phyloP scores from a whole-genome alignment of 2,797 vertebrate species.

The Ataeniobius toweri region DNA sequence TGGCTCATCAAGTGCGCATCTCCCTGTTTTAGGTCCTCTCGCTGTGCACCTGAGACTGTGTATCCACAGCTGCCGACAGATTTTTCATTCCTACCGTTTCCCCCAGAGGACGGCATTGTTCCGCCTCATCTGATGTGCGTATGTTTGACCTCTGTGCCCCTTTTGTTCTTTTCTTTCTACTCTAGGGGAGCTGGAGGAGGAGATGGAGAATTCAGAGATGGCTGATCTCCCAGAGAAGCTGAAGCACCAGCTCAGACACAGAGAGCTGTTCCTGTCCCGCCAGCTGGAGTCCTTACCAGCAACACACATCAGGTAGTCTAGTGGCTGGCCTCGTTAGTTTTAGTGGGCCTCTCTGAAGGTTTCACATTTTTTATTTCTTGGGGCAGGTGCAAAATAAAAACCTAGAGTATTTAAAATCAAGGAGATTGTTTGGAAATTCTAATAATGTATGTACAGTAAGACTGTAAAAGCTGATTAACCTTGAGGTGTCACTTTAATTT shows the following conservation, averaged over 20 bases:
- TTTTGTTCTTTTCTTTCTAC: background rate
- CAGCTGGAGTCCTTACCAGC: constrained; percentile 96
- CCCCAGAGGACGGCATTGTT: constrained; percentile 47
- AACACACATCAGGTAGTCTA: constrained; percentile 92
- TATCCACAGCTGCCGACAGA: background rate
- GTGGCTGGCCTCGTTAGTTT: background rate
- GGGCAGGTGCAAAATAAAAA: background rate
- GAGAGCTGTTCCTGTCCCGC: constrained; percentile 94
- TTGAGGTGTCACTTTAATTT: background rate
- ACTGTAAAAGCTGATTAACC: background rate
- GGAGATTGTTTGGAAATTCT: background rate
- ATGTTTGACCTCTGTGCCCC: constrained; percentile 48
- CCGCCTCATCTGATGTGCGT: constrained; percentile 46
- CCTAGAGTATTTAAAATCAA: background rate
- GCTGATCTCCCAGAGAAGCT: constrained; percentile 93
- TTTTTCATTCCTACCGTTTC: constrained; percentile 18
- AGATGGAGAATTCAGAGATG: constrained; percentile 97
- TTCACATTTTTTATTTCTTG: background rate
- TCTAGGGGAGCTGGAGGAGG: constrained; percentile 96
- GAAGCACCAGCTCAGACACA: constrained; percentile 94
- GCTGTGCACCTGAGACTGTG: constrained; percentile 21
- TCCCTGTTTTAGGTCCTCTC: constrained; percentile 27
- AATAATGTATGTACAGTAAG: too few species aligned
- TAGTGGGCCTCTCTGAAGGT: background rate
- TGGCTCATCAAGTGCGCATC: constrained; percentile 45